Evolutionary conservation across 2,888 invertebrate species (phyloP).

Genomic region (Cheilosia variabilis): DNA sequence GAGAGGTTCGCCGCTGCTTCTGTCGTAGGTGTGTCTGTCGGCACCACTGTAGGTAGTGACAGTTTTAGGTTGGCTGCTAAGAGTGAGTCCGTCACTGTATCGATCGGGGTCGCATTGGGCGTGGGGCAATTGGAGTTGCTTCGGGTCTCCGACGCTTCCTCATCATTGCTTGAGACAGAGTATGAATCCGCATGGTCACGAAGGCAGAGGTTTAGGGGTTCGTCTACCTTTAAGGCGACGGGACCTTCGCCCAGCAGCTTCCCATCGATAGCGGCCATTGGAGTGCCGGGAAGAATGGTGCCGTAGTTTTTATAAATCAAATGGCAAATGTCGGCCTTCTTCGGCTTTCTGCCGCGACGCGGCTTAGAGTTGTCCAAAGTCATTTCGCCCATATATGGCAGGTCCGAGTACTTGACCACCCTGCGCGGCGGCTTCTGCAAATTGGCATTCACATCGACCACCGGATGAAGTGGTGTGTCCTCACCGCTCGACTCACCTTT

Average conservation of each 20-base stretch:
- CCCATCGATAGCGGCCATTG: slow-evolving; percentile 84
- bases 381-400: slow-evolving; percentile 97
- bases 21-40: slow-evolving; percentile 81
- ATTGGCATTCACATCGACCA: slow-evolving; percentile 78
- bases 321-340: slow-evolving; percentile 96
- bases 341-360: slow-evolving; percentile 93
- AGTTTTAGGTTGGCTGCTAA: slow-evolving; percentile 82
- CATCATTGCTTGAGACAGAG: slow-evolving; percentile 82
- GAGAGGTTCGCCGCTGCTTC: slow-evolving; percentile 15
- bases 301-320: slow-evolving; percentile 96
- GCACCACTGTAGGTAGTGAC: slow-evolving; percentile 84
- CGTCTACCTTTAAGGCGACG: slow-evolving; percentile 83
- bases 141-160: slow-evolving; percentile 75
- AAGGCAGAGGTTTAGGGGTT: slow-evolving; percentile 93
- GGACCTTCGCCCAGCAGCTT: slow-evolving; percentile 77
- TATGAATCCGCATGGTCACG: slow-evolving; percentile 85
- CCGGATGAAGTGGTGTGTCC: slow-evolving; percentile 78
- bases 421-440: slow-evolving; percentile 76
- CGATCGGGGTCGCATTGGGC: slow-evolving; percentile 79
- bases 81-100: slow-evolving; percentile 77
- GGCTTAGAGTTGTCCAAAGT: slow-evolving; percentile 95
- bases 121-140: slow-evolving; percentile 76
- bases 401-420: slow-evolving; percentile 90
- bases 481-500: slow-evolving; percentile 56
- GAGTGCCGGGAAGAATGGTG: slow-evolving; percentile 91